Percentiles rank a stretch among this genome's conserved stretches.
phyloP scores from a whole-genome alignment of 2,113 vertebrate species.

The Corythornis cristatus region DNA sequence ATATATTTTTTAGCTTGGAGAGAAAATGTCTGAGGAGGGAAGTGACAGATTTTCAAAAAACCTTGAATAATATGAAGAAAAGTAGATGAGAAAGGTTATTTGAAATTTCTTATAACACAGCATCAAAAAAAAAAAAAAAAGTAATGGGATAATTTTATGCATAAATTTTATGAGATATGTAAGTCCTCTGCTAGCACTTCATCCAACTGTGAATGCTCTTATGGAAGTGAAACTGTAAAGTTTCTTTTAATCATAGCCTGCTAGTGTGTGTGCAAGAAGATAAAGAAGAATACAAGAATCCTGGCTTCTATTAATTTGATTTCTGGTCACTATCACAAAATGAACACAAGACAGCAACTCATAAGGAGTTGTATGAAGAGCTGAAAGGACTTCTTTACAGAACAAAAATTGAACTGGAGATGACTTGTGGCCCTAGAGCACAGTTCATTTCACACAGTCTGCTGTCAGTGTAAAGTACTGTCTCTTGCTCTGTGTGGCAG shows the following conservation, averaged over 20 bases:
- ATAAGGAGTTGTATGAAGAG: neutral
- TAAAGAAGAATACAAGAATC: neutral
- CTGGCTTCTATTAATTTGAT: neutral
- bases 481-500: neutral
- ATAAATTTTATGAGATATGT: neutral
- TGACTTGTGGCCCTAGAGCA: neutral
- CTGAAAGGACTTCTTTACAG: slow-evolving; percentile 3
- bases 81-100: neutral
- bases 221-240: neutral
- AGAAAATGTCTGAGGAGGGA: neutral
- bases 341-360: neutral
- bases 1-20: neutral
- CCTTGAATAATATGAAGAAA: neutral
- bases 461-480: neutral
- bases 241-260: neutral
- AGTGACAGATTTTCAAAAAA: neutral
- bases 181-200: neutral
- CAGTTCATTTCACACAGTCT: neutral
- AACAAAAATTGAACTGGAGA: neutral
- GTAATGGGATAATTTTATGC: neutral
- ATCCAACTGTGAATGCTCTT: neutral
- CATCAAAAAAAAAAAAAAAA: neutral
- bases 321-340: slow-evolving; percentile 3
- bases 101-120: neutral
- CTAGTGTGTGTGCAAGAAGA: neutral